Evolutionary conservation across 2,113 vertebrate genomes (phyloP).

Genomic region (Cyanoramphus novaezelandiae): DNA sequence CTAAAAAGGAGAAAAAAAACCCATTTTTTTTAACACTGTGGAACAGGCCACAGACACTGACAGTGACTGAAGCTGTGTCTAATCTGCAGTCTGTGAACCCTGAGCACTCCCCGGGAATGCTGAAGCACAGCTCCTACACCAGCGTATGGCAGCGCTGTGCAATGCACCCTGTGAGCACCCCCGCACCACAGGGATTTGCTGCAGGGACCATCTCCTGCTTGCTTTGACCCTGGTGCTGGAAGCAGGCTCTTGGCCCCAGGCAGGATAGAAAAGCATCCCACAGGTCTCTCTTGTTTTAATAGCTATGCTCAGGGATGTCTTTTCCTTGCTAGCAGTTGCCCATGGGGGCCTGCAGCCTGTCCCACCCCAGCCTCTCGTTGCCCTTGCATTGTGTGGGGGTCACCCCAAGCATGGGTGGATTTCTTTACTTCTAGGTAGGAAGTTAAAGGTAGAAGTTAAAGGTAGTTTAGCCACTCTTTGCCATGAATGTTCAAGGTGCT

Average conservation of each 20-base stretch:
- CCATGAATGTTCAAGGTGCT: neutral
- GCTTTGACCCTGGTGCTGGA: neutral
- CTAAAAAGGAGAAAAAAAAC: slow-evolving; percentile 1
- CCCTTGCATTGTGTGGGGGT: neutral
- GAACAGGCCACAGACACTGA: neutral
- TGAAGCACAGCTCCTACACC: neutral
- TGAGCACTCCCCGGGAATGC: neutral
- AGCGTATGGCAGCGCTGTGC: neutral
- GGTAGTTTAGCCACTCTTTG: neutral
- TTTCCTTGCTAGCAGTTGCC: neutral
- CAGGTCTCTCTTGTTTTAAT: neutral
- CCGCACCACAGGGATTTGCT: neutral
- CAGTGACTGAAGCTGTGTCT: neutral
- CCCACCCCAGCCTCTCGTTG: accelerated
- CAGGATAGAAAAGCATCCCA: neutral
- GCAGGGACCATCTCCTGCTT: neutral
- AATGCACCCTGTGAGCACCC: neutral
- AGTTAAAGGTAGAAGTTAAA: slow-evolving; percentile 23
- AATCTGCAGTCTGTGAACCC: neutral
- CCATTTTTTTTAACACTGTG: neutral
- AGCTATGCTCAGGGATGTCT: neutral
- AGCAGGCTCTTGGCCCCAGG: neutral
- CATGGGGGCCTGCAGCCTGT: neutral
- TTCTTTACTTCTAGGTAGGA: neutral
- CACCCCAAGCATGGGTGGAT: neutral